Conservation (phyloP, 2,113 vertebrate genomes). For the Odobenus rosmarus region DNA sequence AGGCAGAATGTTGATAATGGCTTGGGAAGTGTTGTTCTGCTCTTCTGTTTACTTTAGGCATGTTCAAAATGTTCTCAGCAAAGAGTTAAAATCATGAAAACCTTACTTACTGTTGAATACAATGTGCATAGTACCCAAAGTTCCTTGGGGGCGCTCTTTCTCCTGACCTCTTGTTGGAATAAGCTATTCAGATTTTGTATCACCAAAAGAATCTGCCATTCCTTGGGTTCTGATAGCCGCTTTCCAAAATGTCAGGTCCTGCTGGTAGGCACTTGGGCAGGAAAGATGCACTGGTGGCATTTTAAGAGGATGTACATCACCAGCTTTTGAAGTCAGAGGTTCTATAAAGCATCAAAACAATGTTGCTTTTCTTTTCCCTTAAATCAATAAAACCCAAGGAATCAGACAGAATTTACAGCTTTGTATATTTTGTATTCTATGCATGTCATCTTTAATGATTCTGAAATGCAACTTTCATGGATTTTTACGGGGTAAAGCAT, state of each 20-base stretch:
- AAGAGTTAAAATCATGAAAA: neutral
- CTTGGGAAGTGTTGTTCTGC: neutral
- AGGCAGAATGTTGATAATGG: neutral
- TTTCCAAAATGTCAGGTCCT: constrained; percentile 58
- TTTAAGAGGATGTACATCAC: constrained; percentile 53
- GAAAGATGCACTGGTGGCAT: constrained; percentile 32
- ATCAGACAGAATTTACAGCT: neutral
- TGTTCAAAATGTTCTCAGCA: neutral
- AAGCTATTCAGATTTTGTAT: constrained; percentile 10
- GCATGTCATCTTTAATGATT: constrained; percentile 18
- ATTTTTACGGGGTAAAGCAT: constrained; percentile 4
- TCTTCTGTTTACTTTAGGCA: neutral
- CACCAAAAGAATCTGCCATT: neutral
- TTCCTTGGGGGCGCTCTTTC: neutral
- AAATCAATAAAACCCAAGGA: constrained; percentile 49
- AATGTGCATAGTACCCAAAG: neutral
- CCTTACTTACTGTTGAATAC: neutral
- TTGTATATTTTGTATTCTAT: constrained; percentile 30
- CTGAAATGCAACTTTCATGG: neutral
- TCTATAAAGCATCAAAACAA: constrained; percentile 63
- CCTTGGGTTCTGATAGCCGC: neutral
- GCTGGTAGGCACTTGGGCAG: neutral
- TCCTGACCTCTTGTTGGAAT: neutral
- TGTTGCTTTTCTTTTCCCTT: neutral
- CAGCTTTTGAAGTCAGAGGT: constrained; percentile 56